A percentile compares a stretch with the other conserved stretches of the same genome.
These are phyloP conservation scores for Drosophila kanekoi DNA, from an alignment of 2,888 invertebrate species.

Conservation along the genomic window DNA sequence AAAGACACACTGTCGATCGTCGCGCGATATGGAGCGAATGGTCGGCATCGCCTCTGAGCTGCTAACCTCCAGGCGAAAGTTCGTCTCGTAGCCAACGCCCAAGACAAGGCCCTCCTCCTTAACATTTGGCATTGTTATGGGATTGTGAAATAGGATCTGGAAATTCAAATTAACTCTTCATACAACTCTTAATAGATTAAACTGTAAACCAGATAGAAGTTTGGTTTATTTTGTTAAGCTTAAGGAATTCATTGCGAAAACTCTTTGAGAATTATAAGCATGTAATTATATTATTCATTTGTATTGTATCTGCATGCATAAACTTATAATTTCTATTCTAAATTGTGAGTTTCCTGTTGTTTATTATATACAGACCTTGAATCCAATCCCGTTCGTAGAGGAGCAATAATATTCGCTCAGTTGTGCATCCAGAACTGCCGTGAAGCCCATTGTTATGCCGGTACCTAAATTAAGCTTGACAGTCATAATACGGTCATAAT, in stretches of 20 bases:
- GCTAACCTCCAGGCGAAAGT: conserved; percentile 88
- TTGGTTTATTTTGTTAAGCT: too few relatives aligned
- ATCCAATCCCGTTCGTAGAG: conserved; percentile 88
- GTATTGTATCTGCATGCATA: too few relatives aligned
- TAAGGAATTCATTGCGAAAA: neutral
- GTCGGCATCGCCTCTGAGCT: conserved; percentile 88
- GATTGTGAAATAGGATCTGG: conserved; percentile 87
- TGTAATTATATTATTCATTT: too few relatives aligned
- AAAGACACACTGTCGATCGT: conserved; percentile 90
- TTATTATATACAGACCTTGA: conserved; percentile 82
- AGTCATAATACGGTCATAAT: neutral
- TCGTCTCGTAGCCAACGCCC: conserved; percentile 89
- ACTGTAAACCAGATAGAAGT: too few relatives aligned
- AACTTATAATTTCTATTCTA: too few relatives aligned
- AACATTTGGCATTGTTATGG: conserved; percentile 91
- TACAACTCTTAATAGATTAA: too few relatives aligned
- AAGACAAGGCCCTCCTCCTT: conserved; percentile 90
- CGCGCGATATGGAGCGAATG: conserved; percentile 87
- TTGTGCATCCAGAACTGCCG: conserved; percentile 89
- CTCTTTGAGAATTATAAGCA: neutral
- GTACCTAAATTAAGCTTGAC: conserved; percentile 84
- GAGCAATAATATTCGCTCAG: conserved; percentile 91
- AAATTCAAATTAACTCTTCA: too few relatives aligned
- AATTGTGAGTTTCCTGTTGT: too few relatives aligned
- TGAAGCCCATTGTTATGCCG: conserved; percentile 90